Evolutionary conservation across 2,113 vertebrate species (phyloP).

Genomic region (Ciconia boyciana): DNA sequence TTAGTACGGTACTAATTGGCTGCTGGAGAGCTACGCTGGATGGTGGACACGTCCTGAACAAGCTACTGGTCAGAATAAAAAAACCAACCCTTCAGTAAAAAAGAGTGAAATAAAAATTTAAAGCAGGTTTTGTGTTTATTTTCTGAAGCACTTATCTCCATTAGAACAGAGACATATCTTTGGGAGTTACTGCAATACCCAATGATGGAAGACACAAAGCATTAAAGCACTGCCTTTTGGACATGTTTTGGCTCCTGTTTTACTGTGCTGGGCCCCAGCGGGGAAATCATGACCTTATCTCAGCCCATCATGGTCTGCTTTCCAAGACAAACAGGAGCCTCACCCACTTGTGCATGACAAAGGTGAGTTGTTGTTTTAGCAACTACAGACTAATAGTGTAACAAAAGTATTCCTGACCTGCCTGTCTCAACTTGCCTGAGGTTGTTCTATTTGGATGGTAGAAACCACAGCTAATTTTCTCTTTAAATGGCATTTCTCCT

Average conservation of each 20-base stretch:
- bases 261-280: neutral
- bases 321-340: slow-evolving; percentile 51
- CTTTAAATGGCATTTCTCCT: neutral
- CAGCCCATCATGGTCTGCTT: neutral
- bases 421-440: neutral
- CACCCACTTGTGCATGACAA: neutral
- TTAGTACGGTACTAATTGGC: neutral
- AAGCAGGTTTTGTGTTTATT: slow-evolving; percentile 27
- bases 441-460: neutral
- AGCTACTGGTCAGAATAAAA: slow-evolving; percentile 31
- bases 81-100: slow-evolving; percentile 33
- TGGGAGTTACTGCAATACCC: neutral
- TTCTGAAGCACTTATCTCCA: slow-evolving; percentile 60
- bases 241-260: slow-evolving; percentile 6
- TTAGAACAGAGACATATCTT: slow-evolving; percentile 39
- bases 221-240: neutral
- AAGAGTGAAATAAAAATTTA: slow-evolving; percentile 31
- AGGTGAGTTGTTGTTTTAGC: slow-evolving; percentile 28
- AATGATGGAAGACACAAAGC: neutral
- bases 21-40: neutral
- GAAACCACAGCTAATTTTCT: slow-evolving; percentile 23
- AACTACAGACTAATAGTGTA: neutral
- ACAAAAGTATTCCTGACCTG: neutral
- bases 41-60: neutral
- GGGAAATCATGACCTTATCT: neutral